Evolutionary conservation across 2,797 vertebrate genomes (phyloP), one percentile per base, ranked within the genome.

Genomic region (Florisuga fusca): DNA sequence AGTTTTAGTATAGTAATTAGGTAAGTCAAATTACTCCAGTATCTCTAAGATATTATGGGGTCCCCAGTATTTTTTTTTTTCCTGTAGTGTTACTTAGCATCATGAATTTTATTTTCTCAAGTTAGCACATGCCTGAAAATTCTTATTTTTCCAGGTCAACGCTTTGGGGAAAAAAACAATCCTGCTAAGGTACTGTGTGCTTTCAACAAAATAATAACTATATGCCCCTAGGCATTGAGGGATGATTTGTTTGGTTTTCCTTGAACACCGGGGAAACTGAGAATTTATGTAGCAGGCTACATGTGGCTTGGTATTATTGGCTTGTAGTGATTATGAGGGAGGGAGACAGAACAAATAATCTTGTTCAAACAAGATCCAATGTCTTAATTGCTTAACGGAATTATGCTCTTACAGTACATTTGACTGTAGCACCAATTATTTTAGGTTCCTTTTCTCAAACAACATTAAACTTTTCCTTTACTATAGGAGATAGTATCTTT

Each of bases 321-420:
- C 58, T 88, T 78, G 33, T 34, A 7, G 23, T 75, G 43, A 29
- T 66, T 68, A 50, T 46, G 43, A 50, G 38, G 34, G 38, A 81
- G 57, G 61, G 36, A 77, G 53, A 71, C 43, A 50, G 36, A 36
- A 36, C 36, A 36, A 36, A 36, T 36, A 36, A 36, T 10, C 76
- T 89, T 91, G 69, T 91, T 92, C 76, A 64, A 81, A 93, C 66
- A 58, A 45, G 79, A 86, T 68, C 34, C 61, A 17, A 27, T 78
- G 50, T 72, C 58, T 83, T 93, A 87, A 90, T 64, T 66, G 45
- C 38, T 94, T 84, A 76, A 55, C 43, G 45, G 62, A 84, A 8
- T 82, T 79, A 59, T 45, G 34, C 19, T 84, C 23, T 46, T 86
- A 29, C 50, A 6, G 0, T 86, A 41, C 12, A 3, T 62, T 2